These are phyloP conservation scores for Ditylenchus weischeri DNA, from an alignment of 2,888 invertebrate species.

Conservation along the genomic window DNA sequence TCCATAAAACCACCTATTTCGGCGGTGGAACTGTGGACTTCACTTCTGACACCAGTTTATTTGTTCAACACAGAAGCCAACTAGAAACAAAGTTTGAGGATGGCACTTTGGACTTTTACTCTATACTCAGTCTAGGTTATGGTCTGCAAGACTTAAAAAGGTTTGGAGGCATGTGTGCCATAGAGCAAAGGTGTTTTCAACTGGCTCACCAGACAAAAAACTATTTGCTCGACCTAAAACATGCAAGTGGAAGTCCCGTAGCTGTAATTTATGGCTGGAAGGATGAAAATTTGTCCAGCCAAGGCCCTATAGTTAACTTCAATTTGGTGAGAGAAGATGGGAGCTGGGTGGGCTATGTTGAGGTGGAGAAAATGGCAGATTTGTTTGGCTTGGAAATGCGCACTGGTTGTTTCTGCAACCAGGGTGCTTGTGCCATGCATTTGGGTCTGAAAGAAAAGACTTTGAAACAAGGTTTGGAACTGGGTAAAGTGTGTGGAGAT, in stretches of 20 bases:
- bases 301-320: conserved; percentile 85
- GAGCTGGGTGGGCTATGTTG: conserved; percentile 79
- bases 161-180: conserved; percentile 64
- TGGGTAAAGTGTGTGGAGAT: conserved; percentile 54
- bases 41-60: conserved; percentile 8
- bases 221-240: conserved; percentile 22
- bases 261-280: conserved; percentile 16
- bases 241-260: conserved; percentile 35
- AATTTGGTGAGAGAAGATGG: conserved; percentile 77
- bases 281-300: conserved; percentile 58
- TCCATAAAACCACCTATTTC: conserved; percentile 73
- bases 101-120: conserved; percentile 83
- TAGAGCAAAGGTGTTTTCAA: conserved; percentile 26
- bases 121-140: conserved; percentile 76
- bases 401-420: conserved; percentile 94
- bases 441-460: conserved; percentile 69
- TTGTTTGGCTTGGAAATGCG: conserved; percentile 79
- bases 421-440: conserved; percentile 84
- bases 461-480: conserved; percentile 65
- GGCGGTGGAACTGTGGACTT: conserved; percentile 91
- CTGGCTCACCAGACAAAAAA: conserved; percentile 20
- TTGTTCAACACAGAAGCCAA: conserved; percentile 12
- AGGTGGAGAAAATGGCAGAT: conserved; percentile 84
- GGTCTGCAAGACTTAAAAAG: conserved; percentile 75
- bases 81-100: conserved; percentile 72